phyloP scores from a whole-genome alignment of 2,888 invertebrate species.

The Malachius bipustulatus region DNA sequence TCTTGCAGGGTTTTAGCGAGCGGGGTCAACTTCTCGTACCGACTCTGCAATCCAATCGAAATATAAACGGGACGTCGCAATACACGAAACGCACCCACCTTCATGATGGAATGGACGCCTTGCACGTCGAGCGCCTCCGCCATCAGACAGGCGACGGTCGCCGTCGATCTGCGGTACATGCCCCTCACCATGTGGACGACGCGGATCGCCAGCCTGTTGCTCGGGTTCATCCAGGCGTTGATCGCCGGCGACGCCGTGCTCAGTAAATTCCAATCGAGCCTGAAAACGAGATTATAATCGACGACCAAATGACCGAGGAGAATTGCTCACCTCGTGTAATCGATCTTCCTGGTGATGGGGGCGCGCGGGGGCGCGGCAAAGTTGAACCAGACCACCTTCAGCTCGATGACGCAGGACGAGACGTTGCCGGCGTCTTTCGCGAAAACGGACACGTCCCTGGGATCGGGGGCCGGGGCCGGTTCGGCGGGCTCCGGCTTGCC shows the following conservation, averaged over 20 bases:
- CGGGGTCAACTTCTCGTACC: constrained; percentile 78
- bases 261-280: constrained; percentile 90
- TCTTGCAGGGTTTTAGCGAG: constrained; percentile 84
- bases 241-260: constrained; percentile 95
- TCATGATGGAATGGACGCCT: constrained; percentile 66
- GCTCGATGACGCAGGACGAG: constrained; percentile 76
- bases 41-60: constrained; percentile 74
- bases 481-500: constrained; percentile 10
- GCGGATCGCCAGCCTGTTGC: constrained; percentile 77
- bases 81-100: constrained; percentile 40
- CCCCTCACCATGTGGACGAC: constrained; percentile 70
- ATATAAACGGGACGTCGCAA: not conserved
- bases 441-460: constrained; percentile 20
- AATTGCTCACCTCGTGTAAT: constrained; percentile 63
- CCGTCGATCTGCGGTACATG: constrained; percentile 67
- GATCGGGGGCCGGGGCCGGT: constrained; percentile 19
- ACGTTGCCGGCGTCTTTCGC: constrained; percentile 61
- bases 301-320: constrained; percentile 8
- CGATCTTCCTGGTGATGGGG: constrained; percentile 87
- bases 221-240: constrained; percentile 96
- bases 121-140: constrained; percentile 85
- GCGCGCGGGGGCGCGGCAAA: constrained; percentile 94
- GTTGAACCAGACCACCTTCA: constrained; percentile 91
- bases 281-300: constrained; percentile 26
- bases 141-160: constrained; percentile 89